Base-by-base conservation (phyloP, 2,888 invertebrate genomes). In the Synergus itoensis region DNA sequence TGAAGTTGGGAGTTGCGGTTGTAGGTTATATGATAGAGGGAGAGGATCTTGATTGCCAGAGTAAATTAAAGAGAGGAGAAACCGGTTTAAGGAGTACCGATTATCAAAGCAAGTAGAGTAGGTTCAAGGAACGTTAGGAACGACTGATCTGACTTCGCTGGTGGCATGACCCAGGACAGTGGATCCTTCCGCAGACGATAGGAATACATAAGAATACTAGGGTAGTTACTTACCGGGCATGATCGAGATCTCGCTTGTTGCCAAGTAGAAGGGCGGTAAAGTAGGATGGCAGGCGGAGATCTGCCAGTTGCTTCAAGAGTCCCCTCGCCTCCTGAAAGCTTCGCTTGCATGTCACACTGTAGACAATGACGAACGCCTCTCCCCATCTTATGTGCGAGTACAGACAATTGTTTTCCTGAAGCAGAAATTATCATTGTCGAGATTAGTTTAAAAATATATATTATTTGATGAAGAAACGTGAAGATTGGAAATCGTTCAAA, bases 341-440 rank as follows among this genome's bases (percentile, higher is more conserved):
- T 78, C 95, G 94, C 83, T 95, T 94, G 89, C 96, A 96, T 89
- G 96, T 96, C 65, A 97, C 96, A 65, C 96, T 96, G 93, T 97
- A 97, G 75, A 97, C 96, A 84, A 97, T 94, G 45, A 96, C 96
- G 91, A 96, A 96, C 0, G 96, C 96, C 89, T 97, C 97, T 43
- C 96, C 96, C 96, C 96, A 97, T 87, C 96, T 94, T 82, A 96
- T 94, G 91, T 96, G 96, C 88, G 96, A 96, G 85, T 95, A 95
- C 77, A 96, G 92, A 88, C 96, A 96, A 77, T 96, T 96, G 86
- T 95, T 95, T 92, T 95, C 95, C 96, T 96, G 91, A 86, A 92
- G 94, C 81, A 86, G 79, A 80, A 79, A 79, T 12, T n/a, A 28
- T 77, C 18, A 65, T 75, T 64, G 40, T 28, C 21, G n/a, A 8